Conservation (phyloP, 2,888 invertebrate species). For the Cylloceria caligata region DNA sequence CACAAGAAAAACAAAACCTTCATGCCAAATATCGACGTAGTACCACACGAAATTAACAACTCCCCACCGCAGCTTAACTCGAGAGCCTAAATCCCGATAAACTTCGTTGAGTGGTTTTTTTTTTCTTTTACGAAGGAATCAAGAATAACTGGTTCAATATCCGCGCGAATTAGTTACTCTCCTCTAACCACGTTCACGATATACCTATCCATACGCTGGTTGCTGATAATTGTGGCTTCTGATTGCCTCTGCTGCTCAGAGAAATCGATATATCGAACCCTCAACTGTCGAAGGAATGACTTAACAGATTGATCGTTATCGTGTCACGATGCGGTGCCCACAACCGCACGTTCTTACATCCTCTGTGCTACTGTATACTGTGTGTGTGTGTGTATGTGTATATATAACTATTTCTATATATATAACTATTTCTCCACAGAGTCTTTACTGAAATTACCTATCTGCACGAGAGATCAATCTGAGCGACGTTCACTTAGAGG, state of each 20-base stretch:
- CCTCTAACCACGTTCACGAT: neutral
- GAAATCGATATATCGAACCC: conserved; percentile 52
- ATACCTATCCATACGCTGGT: neutral
- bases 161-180: neutral
- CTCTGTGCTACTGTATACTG: neutral
- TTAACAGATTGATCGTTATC: conserved; percentile 51
- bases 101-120: conserved; percentile 4
- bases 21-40: neutral
- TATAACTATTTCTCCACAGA: conserved; percentile 37
- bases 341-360: conserved; percentile 16
- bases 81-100: conserved; percentile 22
- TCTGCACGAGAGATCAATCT: conserved; percentile 61
- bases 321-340: conserved; percentile 15
- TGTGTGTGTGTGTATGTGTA: too few relatives aligned
- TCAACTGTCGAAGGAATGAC: conserved; percentile 39
- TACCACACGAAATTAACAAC: conserved; percentile 7
- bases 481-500: conserved; percentile 56
- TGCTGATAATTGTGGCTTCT: neutral
- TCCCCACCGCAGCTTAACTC: neutral
- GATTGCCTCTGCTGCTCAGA: conserved; percentile 4
- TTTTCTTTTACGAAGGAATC: neutral
- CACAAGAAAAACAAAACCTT: neutral
- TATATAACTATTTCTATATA: conserved; percentile 36
- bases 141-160: conserved; percentile 19
- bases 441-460: conserved; percentile 55